Base-by-base conservation (phyloP, 2,113 vertebrate species). In the Dipodomys spectabilis region DNA sequence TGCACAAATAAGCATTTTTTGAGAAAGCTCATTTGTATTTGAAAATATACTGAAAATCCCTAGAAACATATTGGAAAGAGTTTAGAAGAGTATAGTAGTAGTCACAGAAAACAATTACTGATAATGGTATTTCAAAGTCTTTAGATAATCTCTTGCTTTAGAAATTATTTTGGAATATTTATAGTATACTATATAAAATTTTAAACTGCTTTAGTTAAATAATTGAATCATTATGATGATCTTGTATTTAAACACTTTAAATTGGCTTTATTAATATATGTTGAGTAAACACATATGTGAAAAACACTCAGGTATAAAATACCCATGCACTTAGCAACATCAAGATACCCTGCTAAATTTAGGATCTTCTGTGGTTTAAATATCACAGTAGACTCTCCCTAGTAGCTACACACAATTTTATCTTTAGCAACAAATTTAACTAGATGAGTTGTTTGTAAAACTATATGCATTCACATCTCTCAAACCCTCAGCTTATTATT, bases 61-160 rank as follows among this genome's bases (percentile, higher is more conserved):
- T 80, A 75, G 45, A 75, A 96, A 95, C 25, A 45, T 92, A 78
- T 83, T 94, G 80, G 32, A 90, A 90, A 82, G 19, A 6, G 7
- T 90, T 96, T 88, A 28, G 7, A n/a, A 81, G 71, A 86, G 28
- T 78, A 35, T 83, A 79, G 82, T 89, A 96, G 86, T 2, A 84
- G 35, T 69, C 85, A 45, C 28, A 95, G 53, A 81, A 91, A 96
- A 96, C 86, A 91, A 91, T 91, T 85, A 49, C 80, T 92, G 67
- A 71, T 32, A 94, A 84, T 81, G 67, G 25, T 62, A 90, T 45
- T 77, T 7, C 23, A 67, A 86, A 91, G 35, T 78, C 44, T 83
- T 92, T 86, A 94, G 19, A 53, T 89, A 27, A 32, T 90, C n/a
- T 86, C 74, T 95, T 90, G 32, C 35, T 64, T 77, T 94, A 87